These are phyloP conservation scores for Alcedo atthis DNA, from an alignment of 2,797 vertebrate species.

Conservation along the genomic window DNA sequence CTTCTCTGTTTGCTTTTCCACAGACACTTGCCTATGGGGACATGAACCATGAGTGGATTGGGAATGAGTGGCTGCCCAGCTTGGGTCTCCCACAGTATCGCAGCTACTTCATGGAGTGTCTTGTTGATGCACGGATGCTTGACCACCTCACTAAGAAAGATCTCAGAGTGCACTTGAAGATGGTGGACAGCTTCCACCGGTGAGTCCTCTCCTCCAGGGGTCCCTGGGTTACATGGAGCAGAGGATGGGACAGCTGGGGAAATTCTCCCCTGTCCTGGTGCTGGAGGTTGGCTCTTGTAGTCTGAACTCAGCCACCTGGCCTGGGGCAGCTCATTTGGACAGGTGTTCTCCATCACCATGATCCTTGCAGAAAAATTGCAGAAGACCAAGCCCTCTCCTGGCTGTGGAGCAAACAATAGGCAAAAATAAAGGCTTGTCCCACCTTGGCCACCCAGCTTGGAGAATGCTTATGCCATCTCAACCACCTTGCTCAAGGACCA, in stretches of 20 bases:
- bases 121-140: slow-evolving; percentile 88
- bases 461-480: neutral
- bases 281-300: neutral
- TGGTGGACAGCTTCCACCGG: slow-evolving; percentile 92
- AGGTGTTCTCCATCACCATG: neutral
- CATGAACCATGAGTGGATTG: slow-evolving; percentile 91
- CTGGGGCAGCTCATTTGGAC: neutral
- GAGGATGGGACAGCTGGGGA: neutral
- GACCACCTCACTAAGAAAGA: slow-evolving; percentile 91
- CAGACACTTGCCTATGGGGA: slow-evolving; percentile 89
- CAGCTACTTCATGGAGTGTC: slow-evolving; percentile 91
- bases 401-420: neutral
- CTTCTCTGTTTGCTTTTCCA: neutral
- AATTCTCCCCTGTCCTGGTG: neutral
- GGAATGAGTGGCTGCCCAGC: slow-evolving; percentile 88
- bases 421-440: neutral
- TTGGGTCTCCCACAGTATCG: slow-evolving; percentile 89
- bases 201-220: slow-evolving; percentile 16
- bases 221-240: fast-evolving
- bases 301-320: neutral
- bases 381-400: neutral
- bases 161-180: slow-evolving; percentile 87
- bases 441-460: neutral
- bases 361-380: neutral
- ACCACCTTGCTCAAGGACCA: neutral